A percentile compares a stretch with the other conserved stretches of the same genome.
These are phyloP conservation scores for Papilio aristodemus DNA, from an alignment of 1,140 invertebrate species.

Conservation along the genomic window DNA sequence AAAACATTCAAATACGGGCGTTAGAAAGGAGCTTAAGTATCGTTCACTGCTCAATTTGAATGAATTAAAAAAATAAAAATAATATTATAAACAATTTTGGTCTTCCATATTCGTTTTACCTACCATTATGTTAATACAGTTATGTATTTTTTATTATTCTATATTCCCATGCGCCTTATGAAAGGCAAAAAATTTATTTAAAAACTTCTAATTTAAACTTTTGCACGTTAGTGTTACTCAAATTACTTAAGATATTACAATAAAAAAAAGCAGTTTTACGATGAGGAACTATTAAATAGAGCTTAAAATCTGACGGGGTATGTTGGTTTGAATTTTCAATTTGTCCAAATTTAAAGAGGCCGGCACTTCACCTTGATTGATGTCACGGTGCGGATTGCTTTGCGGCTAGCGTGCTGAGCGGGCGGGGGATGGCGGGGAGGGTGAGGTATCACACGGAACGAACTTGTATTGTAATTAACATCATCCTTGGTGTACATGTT, in stretches of 20 bases:
- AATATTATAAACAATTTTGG: not conserved
- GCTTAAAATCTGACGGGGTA: not conserved
- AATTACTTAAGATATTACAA: too few species aligned
- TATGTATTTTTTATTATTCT: too few species aligned
- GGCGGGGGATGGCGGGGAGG: not conserved
- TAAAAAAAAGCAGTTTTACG: too few species aligned
- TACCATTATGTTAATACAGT: too few species aligned
- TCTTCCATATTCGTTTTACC: too few species aligned
- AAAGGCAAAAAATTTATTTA: too few species aligned
- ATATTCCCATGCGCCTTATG: too few species aligned
- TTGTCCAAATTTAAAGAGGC: conserved; percentile 11
- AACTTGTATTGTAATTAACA: not conserved
- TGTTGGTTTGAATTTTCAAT: not conserved
- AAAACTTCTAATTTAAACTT: too few species aligned
- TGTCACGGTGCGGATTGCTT: conserved; percentile 4
- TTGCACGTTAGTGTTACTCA: too few species aligned
- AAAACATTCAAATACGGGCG: conserved; percentile 16
- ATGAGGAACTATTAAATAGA: not conserved
- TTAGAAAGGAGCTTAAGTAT: conserved; percentile 13
- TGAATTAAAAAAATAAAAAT: not conserved
- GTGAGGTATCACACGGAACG: not conserved
- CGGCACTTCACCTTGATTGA: conserved; percentile 15
- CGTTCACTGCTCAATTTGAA: conserved; percentile 9
- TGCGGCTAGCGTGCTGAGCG: not conserved
- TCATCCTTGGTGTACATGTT: not conserved